These are phyloP conservation scores for Tichodroma muraria DNA, from an alignment of 2,113 vertebrate genomes.

Conservation along the genomic window DNA sequence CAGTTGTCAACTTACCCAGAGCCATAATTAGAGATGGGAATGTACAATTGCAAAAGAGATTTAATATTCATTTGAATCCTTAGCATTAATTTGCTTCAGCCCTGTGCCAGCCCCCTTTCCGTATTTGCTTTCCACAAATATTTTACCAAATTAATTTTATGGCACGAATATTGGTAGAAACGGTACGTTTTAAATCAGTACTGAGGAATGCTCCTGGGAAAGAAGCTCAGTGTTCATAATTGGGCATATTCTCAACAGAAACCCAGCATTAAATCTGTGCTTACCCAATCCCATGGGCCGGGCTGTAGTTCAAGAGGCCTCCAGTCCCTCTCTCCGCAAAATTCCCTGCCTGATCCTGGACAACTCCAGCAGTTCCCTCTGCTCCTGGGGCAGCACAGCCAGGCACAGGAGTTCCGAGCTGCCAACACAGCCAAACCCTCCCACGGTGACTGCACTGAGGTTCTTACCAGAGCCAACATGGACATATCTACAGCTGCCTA, in stretches of 20 bases:
- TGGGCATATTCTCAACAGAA: neutral
- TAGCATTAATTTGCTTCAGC: neutral
- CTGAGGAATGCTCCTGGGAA: neutral
- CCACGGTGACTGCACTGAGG: neutral
- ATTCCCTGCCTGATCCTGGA: neutral
- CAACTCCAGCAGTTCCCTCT: neutral
- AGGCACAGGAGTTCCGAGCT: neutral
- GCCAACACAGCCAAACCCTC: neutral
- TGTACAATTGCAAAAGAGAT: constrained; percentile 28
- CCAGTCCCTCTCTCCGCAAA: neutral
- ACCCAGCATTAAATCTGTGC: neutral
- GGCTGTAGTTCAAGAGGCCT: neutral
- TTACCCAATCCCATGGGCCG: neutral
- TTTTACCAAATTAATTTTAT: neutral
- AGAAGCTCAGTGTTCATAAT: neutral
- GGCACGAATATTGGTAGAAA: neutral
- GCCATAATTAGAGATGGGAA: constrained; percentile 44
- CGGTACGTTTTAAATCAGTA: neutral
- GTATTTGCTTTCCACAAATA: neutral
- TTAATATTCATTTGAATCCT: constrained; percentile 25
- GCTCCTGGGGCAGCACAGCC: neutral
- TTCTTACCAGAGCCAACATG: neutral
- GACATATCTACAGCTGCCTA: neutral
- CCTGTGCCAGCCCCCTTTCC: neutral
- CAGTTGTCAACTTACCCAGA: neutral